Base-by-base conservation (phyloP, 2,888 invertebrate species). In the Physocephala rufipes region DNA sequence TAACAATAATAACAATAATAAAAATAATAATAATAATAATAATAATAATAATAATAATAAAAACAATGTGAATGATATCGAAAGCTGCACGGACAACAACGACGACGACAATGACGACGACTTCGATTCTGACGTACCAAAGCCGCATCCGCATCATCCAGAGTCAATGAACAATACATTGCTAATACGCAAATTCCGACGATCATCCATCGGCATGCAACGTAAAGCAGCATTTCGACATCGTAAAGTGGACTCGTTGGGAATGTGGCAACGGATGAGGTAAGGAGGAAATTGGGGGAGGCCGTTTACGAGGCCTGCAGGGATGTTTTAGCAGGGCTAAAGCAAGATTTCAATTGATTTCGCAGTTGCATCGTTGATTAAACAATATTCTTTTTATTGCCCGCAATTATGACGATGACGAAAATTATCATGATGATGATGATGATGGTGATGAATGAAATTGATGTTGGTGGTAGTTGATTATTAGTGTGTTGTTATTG, bases 151-250 rank as follows among this genome's bases (percentile, higher is more conserved):
- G 55, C 47, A 65, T 67, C 16, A 0, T 63, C n/a, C 65, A 1
- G 45, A 74, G 43, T 21, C 66, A 3, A 47, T 30, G n/a, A 66
- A 43, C 21, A 70, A 67, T 64, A 64, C 73, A 19, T n/a, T 71
- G 43, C 51, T 70, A 16, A 74, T 77, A 51, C 79, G 80, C 66
- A 81, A 78, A 67, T 82, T 81, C 75, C 82, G 84, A 26, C 80
- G 82, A 70, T 83, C 83, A 19, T 83, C 83, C 49, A 80, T 84
- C 76, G 84, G 85, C 71, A 82, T 83, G 78, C 84, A 83, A 74
- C 79, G 85, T 63, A 81, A 82, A 72, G 78, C 83, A 62, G 85
- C 83, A 53, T 85, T 85, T 75, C 84, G 85, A n/a, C 81, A 84
- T 73, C 82, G 83, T 67, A 86, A 86, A 76, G 79, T 83, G 68